phyloP scores from a whole-genome alignment of 2,797 vertebrate genomes.

The Myripristis jacobus region DNA sequence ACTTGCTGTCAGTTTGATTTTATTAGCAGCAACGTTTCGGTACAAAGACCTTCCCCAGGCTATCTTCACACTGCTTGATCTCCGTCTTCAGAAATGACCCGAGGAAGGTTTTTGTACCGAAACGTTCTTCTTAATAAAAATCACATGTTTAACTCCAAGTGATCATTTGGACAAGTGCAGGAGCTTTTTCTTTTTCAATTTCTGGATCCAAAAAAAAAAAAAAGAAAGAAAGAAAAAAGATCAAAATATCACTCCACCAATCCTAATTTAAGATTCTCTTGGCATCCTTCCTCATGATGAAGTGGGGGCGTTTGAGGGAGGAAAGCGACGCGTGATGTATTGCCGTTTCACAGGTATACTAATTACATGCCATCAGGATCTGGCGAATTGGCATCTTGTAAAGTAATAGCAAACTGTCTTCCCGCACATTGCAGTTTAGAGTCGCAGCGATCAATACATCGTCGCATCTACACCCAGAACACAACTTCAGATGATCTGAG shows the following conservation, averaged over 20 bases:
- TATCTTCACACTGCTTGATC: no score
- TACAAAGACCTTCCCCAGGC: no score
- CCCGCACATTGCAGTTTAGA: slow-evolving; percentile 7
- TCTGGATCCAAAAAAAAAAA: background rate
- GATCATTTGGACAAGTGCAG: no score
- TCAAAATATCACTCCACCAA: slow-evolving; percentile 52
- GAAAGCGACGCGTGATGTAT: slow-evolving; percentile 62
- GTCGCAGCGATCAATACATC: slow-evolving; percentile 17
- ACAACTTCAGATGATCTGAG: slow-evolving; percentile 21
- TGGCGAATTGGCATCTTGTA: slow-evolving; percentile 44
- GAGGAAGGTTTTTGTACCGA: no score
- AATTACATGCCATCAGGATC: slow-evolving; percentile 55
- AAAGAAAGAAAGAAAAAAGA: slow-evolving; percentile 41
- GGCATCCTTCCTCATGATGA: slow-evolving; percentile 56
- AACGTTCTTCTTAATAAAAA: no score
- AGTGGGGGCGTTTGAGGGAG: slow-evolving; percentile 45
- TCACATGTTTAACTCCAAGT: no score
- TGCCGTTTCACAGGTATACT: slow-evolving; percentile 39
- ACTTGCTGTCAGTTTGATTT: no score
- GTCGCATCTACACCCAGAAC: slow-evolving; percentile 2
- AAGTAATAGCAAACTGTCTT: slow-evolving; percentile 28
- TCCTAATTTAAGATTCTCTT: slow-evolving; percentile 66
- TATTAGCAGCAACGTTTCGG: no score
- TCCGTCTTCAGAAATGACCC: no score
- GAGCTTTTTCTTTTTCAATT: background rate